Evolutionary conservation across 2,888 invertebrate species (phyloP).

Genomic region (Thymelicus lineola): DNA sequence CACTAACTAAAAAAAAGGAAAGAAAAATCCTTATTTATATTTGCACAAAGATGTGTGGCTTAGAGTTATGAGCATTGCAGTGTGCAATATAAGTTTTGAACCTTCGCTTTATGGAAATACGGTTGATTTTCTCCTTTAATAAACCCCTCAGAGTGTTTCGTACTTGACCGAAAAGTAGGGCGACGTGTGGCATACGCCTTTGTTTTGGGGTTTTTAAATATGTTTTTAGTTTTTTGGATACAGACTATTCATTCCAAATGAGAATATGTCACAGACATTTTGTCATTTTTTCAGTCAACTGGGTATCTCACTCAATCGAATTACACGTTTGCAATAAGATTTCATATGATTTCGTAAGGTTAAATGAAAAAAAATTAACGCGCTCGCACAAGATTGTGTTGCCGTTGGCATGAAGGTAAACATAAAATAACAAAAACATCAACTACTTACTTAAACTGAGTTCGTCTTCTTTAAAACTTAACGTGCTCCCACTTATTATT

Average conservation of each 20-base stretch:
- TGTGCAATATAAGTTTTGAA: not conserved
- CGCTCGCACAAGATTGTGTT: too few relatives aligned
- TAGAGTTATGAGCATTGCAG: slow-evolving; percentile 3
- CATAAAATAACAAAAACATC: too few relatives aligned
- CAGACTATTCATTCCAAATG: slow-evolving; percentile 3
- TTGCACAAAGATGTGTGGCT: slow-evolving; percentile 12
- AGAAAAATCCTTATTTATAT: slow-evolving; percentile 22
- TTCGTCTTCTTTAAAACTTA: too few relatives aligned
- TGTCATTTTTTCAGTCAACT: not conserved
- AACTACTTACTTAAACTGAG: too few relatives aligned
- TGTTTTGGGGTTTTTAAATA: slow-evolving; percentile 32
- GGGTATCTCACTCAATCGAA: too few relatives aligned
- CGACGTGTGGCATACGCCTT: slow-evolving; percentile 34
- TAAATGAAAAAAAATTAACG: too few relatives aligned
- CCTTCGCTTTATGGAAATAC: not conserved
- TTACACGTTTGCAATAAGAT: too few relatives aligned
- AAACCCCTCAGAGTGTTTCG: slow-evolving; percentile 9
- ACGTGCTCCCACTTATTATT: too few relatives aligned
- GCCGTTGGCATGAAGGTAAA: too few relatives aligned
- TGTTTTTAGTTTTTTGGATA: slow-evolving; percentile 22
- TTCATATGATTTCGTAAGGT: too few relatives aligned
- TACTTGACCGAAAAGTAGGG: slow-evolving; percentile 37
- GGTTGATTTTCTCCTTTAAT: not conserved
- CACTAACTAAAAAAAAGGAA: too few relatives aligned
- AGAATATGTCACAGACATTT: not conserved